Conservation (phyloP, 2,113 vertebrate species). For the Indicator indicator region DNA sequence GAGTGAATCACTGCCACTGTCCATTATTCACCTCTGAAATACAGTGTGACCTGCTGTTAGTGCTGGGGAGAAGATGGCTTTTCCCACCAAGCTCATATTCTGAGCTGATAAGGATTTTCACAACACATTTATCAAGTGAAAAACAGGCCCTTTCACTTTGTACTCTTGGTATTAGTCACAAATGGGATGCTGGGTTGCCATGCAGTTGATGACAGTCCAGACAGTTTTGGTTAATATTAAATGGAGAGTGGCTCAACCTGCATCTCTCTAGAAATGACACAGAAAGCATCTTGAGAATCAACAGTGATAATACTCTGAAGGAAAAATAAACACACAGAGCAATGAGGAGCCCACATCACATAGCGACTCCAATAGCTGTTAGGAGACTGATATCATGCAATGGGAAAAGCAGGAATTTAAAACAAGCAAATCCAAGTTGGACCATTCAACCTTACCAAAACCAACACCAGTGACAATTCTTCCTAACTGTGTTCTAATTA, state of each 20-base stretch:
- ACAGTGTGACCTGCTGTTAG: background rate
- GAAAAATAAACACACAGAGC: background rate
- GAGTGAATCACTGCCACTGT: background rate
- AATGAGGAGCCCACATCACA: background rate
- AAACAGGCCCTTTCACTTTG: background rate
- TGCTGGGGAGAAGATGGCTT: background rate
- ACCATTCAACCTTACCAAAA: background rate
- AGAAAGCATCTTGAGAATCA: background rate
- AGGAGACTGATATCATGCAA: background rate
- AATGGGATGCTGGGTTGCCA: constrained; percentile 29
- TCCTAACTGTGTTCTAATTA: background rate
- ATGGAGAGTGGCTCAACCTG: background rate
- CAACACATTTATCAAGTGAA: background rate
- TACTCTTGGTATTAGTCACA: background rate
- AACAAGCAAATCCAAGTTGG: background rate
- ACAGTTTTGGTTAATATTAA: constrained; percentile 39
- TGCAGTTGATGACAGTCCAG: background rate
- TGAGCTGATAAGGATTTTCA: background rate
- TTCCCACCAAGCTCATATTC: background rate
- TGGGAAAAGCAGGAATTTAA: background rate
- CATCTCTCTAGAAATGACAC: background rate
- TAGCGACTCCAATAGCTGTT: background rate
- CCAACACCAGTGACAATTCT: background rate
- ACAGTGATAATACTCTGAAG: constrained; percentile 15
- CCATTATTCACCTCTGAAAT: constrained; percentile 3